These are phyloP conservation scores for Channallabes apus DNA, from an alignment of 2,797 vertebrate species.

Conservation along the genomic window DNA sequence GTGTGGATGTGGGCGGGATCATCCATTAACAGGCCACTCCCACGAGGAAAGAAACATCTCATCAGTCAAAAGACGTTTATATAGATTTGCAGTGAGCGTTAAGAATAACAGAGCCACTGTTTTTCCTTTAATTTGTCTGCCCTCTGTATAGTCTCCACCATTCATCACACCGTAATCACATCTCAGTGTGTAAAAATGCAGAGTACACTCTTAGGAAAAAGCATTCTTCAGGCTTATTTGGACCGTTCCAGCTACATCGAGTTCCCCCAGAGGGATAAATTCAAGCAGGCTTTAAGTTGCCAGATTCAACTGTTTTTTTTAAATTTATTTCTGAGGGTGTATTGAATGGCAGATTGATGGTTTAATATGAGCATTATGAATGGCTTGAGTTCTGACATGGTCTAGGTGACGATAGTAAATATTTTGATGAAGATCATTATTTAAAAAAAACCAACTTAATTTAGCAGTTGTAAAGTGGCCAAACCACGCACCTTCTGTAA, in stretches of 20 bases:
- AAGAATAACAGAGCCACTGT: background rate
- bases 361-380: background rate
- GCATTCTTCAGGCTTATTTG: background rate
- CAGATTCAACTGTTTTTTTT: background rate
- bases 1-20: background rate
- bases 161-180: slow-evolving; percentile 9
- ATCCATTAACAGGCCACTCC: background rate
- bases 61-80: background rate
- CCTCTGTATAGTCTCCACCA: background rate
- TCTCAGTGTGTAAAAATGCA: background rate
- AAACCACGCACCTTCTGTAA: slow-evolving; percentile 24
- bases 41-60: background rate
- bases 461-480: slow-evolving; percentile 4
- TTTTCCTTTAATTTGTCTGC: background rate
- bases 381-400: slow-evolving; percentile 1
- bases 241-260: background rate
- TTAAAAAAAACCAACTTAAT: background rate
- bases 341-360: slow-evolving; percentile 19
- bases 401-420: slow-evolving; percentile 36
- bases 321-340: background rate
- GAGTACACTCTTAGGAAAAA: background rate
- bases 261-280: background rate
- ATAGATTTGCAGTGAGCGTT: background rate
- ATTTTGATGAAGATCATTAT: background rate
- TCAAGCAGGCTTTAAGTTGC: background rate